Conservation (phyloP, 2,113 vertebrate genomes). For the Phocoena sinus region DNA sequence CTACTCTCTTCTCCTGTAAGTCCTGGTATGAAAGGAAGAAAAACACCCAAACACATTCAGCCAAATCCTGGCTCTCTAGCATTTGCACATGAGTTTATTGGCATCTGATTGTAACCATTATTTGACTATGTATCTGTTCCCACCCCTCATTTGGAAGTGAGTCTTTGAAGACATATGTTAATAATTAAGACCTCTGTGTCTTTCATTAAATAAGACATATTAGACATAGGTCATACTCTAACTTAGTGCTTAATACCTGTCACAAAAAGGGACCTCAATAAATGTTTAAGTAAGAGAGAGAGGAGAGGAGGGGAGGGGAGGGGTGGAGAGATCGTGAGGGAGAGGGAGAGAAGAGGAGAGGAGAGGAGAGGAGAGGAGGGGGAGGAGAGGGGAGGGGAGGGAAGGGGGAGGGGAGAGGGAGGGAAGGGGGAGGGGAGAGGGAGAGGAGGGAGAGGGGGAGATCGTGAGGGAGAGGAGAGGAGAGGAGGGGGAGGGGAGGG, state of each 20-base stretch:
- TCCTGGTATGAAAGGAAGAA: neutral
- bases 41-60: neutral
- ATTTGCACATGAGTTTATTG: neutral
- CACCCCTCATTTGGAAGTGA: neutral
- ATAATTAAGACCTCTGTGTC: neutral
- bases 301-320: no score
- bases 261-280: neutral
- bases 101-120: neutral
- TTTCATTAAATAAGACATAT: neutral
- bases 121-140: neutral
- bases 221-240: neutral
- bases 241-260: neutral
- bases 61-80: neutral
- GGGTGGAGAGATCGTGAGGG: no score
- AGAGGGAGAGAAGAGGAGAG: no score
- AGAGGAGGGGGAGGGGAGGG: no score
- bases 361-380: no score
- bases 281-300: neutral
- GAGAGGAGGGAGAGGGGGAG: no score
- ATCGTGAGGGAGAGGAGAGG: no score
- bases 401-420: no score
- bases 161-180: neutral
- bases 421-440: rapidly evolving
- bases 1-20: neutral
- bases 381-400: no score